Percentiles rank a stretch among this genome's conserved stretches.
These are phyloP conservation scores for Orthosia gracilis DNA, from an alignment of 2,888 invertebrate genomes.

Conservation along the genomic window DNA sequence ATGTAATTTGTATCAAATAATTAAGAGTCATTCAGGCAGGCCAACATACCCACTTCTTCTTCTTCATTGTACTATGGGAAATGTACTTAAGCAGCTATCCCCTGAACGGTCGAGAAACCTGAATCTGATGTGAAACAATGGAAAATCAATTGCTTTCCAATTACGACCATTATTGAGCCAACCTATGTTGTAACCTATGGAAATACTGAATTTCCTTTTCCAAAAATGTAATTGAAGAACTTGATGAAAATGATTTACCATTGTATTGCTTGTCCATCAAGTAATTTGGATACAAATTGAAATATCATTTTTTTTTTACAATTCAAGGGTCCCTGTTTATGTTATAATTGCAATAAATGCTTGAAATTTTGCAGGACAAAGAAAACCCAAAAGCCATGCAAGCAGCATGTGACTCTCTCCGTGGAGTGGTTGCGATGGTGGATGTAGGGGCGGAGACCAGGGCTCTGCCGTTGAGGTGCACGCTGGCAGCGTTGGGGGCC, in stretches of 20 bases:
- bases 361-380: constrained; percentile 52
- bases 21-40: too few species aligned
- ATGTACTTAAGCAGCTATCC: too few species aligned
- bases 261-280: too few species aligned
- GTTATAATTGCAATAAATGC: not conserved
- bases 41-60: too few species aligned
- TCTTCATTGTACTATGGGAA: too few species aligned
- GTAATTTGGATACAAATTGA: too few species aligned
- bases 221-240: not conserved
- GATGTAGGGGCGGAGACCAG: constrained; percentile 80
- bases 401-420: constrained; percentile 71
- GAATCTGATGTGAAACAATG: too few species aligned
- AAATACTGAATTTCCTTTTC: not conserved
- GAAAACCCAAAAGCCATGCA: constrained; percentile 49
- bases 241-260: too few species aligned
- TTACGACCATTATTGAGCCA: too few species aligned
- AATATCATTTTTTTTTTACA: not conserved
- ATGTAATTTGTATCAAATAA: not conserved
- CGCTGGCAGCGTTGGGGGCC: constrained; percentile 82
- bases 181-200: too few species aligned
- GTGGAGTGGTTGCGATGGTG: constrained; percentile 83
- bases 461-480: constrained; percentile 82
- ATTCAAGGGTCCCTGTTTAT: not conserved
- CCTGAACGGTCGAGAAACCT: too few species aligned
- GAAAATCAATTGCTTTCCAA: too few species aligned